Percentiles rank a stretch among this genome's conserved stretches.
These are phyloP conservation scores for Chrysochloris asiatica DNA, from an alignment of 2,113 vertebrate species.

Conservation along the genomic window DNA sequence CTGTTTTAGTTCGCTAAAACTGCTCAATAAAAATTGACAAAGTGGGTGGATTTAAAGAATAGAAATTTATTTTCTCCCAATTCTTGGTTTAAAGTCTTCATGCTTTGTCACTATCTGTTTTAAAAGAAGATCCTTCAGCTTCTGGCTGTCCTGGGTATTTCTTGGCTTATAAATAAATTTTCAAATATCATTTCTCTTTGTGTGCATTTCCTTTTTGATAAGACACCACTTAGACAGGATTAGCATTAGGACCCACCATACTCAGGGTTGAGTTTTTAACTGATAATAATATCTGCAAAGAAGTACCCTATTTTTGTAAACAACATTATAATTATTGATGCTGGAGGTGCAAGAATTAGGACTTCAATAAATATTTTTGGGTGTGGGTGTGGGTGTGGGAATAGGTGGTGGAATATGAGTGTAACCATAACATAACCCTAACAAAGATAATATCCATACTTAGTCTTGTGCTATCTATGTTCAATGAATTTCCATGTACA, in stretches of 20 bases:
- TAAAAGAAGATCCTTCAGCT: neutral
- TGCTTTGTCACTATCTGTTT: neutral
- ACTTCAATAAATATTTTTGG: neutral
- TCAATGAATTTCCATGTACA: no score
- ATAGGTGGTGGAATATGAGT: neutral
- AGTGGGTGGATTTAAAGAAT: neutral
- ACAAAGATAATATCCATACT: neutral
- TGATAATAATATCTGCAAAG: neutral
- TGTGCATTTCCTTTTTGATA: neutral
- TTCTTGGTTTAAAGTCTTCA: no score
- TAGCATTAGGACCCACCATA: neutral
- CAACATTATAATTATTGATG: neutral
- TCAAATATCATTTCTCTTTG: neutral
- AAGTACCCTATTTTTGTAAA: neutral
- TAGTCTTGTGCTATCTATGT: no score
- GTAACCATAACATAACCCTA: neutral
- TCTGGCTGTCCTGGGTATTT: neutral
- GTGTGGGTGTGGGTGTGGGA: no score
- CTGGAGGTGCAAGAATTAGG: neutral
- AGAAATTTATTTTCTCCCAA: neutral
- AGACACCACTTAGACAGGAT: neutral
- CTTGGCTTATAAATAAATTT: neutral
- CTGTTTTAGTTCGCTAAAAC: neutral
- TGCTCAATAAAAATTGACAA: neutral
- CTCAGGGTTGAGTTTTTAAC: neutral